Evolutionary conservation across 2,797 vertebrate genomes (phyloP).

Genomic region (Fistularia tabacaria): DNA sequence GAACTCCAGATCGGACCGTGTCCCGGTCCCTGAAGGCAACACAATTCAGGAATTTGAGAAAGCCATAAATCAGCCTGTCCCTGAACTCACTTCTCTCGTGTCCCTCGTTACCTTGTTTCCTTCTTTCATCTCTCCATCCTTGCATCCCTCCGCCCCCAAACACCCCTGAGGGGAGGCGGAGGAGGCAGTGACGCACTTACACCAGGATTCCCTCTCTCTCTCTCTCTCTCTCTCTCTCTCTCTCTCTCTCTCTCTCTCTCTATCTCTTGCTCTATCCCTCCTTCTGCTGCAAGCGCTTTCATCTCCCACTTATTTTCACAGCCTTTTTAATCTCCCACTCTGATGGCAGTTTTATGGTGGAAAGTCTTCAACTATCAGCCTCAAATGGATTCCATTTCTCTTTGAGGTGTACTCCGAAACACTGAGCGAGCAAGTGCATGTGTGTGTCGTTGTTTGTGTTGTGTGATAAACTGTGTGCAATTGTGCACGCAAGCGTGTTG

Average conservation of each 20-base stretch:
- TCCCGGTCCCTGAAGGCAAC: slow-evolving; percentile 52
- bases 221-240: slow-evolving; percentile 57
- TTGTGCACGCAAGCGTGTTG: too few relatives aligned
- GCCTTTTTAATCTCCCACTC: slow-evolving; percentile 14
- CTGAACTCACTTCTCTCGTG: slow-evolving; percentile 45
- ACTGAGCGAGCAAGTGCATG: background rate
- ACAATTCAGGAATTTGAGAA: slow-evolving; percentile 59
- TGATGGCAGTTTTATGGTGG: slow-evolving; percentile 1
- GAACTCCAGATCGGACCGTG: slow-evolving; percentile 49
- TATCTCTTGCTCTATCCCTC: slow-evolving; percentile 16
- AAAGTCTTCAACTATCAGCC: slow-evolving; percentile 1
- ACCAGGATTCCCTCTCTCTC: slow-evolving; percentile 69
- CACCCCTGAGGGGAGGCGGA: slow-evolving; percentile 44
- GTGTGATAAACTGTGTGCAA: too few relatives aligned
- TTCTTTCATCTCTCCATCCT: slow-evolving; percentile 56
- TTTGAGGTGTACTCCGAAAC: background rate
- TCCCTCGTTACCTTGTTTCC: slow-evolving; percentile 31
- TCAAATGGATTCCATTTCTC: background rate
- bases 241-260: slow-evolving; percentile 58
- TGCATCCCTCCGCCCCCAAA: slow-evolving; percentile 34
- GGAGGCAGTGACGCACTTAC: slow-evolving; percentile 68
- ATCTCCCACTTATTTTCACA: slow-evolving; percentile 28
- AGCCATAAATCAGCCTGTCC: slow-evolving; percentile 72
- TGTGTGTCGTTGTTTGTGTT: too few relatives aligned
- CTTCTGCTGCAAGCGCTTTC: slow-evolving; percentile 25